Percentiles rank a stretch among this genome's conserved stretches.
phyloP scores from a whole-genome alignment of 1,140 invertebrate genomes.

The Meloidogyne chitwoodi region DNA sequence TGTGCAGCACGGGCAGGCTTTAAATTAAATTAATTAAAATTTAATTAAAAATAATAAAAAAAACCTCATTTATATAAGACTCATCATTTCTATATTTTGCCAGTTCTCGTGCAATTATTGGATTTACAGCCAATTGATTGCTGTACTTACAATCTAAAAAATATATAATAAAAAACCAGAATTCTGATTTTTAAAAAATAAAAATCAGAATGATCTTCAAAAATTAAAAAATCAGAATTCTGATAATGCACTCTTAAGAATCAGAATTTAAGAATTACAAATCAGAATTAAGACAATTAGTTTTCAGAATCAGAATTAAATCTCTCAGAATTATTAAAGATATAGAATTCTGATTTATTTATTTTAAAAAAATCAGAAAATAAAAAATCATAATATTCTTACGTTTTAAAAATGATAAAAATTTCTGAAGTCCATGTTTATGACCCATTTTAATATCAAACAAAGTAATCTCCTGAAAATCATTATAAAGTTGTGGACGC shows the following conservation, averaged over 20 bases:
- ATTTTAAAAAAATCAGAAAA: no score
- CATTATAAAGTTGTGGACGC: slow-evolving; percentile 81
- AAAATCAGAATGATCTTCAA: neutral
- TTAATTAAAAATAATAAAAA: neutral
- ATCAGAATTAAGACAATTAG: no score
- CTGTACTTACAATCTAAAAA: slow-evolving; percentile 67
- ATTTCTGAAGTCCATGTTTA: slow-evolving; percentile 95
- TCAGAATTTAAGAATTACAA: no score
- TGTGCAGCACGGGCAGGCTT: neutral
- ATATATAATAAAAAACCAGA: neutral
- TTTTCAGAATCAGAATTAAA: no score
- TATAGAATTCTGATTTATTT: no score
- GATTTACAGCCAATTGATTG: slow-evolving; percentile 72
- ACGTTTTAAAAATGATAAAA: slow-evolving; percentile 91
- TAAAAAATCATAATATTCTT: no score
- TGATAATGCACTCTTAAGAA: no score
- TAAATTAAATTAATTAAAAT: no score
- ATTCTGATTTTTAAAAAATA: slow-evolving; percentile 26
- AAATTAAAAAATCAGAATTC: no score
- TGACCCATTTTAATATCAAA: slow-evolving; percentile 86
- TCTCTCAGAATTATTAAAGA: no score
- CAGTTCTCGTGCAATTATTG: slow-evolving; percentile 75
- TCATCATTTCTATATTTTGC: slow-evolving; percentile 86
- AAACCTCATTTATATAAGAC: slow-evolving; percentile 71
- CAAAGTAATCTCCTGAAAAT: slow-evolving; percentile 90